phyloP scores from a whole-genome alignment of 2,113 vertebrate genomes.

The Anhinga rufa region DNA sequence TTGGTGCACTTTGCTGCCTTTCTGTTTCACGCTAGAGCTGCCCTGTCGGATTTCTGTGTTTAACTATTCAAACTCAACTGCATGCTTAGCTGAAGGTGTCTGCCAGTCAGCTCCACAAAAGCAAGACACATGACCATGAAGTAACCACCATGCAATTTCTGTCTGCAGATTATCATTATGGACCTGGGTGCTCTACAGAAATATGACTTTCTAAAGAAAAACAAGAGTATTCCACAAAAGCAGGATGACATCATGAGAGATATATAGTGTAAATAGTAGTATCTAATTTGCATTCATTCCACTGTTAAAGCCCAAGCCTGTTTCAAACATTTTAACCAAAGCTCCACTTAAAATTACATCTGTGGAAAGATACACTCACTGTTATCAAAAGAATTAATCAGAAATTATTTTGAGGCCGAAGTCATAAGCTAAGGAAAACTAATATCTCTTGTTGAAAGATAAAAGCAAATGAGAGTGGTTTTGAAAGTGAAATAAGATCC shows the following conservation, averaged over 20 bases:
- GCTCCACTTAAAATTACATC: neutral
- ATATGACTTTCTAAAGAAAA: conserved; percentile 39
- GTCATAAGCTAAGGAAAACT: neutral
- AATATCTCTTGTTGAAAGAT: neutral
- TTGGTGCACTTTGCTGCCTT: neutral
- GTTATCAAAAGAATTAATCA: neutral
- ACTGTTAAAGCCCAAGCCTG: neutral
- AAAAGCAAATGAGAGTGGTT: neutral
- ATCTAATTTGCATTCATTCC: neutral
- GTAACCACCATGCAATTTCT: neutral
- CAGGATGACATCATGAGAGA: conserved; percentile 43
- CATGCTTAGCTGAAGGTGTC: neutral
- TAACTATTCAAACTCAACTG: neutral
- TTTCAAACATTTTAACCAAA: neutral
- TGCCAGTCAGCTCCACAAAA: neutral
- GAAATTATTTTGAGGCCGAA: neutral
- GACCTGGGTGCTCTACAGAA: neutral
- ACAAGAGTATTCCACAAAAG: neutral
- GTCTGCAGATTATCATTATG: neutral
- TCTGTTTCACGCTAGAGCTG: neutral
- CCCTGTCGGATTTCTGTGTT: neutral
- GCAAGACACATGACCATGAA: neutral
- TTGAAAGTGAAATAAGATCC: neutral
- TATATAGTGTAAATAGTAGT: neutral
- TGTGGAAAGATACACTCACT: neutral